These are phyloP conservation scores for Ptilonorhynchus violaceus DNA, from an alignment of 2,113 vertebrate species.

Conservation along the genomic window DNA sequence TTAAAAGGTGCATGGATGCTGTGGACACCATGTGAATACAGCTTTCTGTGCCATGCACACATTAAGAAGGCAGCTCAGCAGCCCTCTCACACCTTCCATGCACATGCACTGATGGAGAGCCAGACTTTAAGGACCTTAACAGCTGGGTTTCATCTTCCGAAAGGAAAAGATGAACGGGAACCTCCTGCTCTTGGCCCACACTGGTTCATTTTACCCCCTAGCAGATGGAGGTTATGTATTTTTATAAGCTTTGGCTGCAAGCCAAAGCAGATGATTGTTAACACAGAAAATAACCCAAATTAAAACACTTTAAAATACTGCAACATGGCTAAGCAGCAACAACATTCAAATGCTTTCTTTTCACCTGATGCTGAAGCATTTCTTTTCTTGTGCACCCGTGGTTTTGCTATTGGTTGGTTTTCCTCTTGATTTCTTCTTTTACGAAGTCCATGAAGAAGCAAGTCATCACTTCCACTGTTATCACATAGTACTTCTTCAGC, in stretches of 20 bases:
- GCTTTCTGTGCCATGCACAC: neutral
- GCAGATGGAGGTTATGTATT: neutral
- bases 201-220: neutral
- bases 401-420: constrained; percentile 56
- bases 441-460: neutral
- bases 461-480: constrained; percentile 6
- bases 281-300: neutral
- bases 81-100: neutral
- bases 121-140: neutral
- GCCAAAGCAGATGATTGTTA: neutral
- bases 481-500: neutral
- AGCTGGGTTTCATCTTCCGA: neutral
- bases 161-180: neutral
- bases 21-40: neutral
- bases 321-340: neutral
- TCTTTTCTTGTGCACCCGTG: constrained; percentile 43
- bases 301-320: neutral
- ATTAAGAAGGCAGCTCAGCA: neutral
- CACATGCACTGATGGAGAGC: neutral
- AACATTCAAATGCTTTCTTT: neutral
- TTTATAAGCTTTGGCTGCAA: neutral
- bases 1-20: neutral
- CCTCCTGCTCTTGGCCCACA: neutral
- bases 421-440: constrained; percentile 11
- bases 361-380: constrained; percentile 70